Evolutionary conservation across 2,888 invertebrate species (phyloP), one percentile per base, ranked within the genome.

Genomic region (Hybos culiciformis): DNA sequence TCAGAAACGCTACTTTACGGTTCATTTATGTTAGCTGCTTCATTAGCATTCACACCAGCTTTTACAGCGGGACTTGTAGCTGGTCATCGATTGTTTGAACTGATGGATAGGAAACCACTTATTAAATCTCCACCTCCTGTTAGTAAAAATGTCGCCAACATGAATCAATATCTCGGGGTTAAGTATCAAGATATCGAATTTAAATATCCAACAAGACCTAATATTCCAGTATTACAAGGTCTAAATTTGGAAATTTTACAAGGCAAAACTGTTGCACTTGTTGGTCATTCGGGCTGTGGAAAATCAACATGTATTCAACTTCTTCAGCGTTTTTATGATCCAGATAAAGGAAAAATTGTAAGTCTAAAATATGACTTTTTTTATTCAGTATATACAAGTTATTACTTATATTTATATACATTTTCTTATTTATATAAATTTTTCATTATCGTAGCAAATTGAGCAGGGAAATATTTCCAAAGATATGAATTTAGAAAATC

Each of bases 301-400:
- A 86, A 86, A 62, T 83, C 83, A 1, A 86, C 86, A 0, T 78
- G 81, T 40, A 76, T 86, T 47, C 84, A 86, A 54, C 66, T 88
- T 15, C 62, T 88, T 51, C 78, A 85, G 60, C 65, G 88, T 39
- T 73, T 85, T 39, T 88, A 88, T 56, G 85, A 86, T 58, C 80
- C 86, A 34, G 75, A 71, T 43, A 73, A 68, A 3, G 80, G 80
- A 2, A 63, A 56, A 44, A 72, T 79, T 58, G 75, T 75, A 50
- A 68, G 59, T 39, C 7, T 33, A n/a, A n/a, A n/a, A n/a, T n/a
- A n/a, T n/a, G n/a, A n/a, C n/a, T n/a, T n/a, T n/a, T n/a, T n/a
- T 24, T 14, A 37, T 26, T 7, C 11, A 8, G 32, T 3, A 24
- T 24, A 20, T 17, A 29, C 7, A 39, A 5, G 23, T 37, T 11